Percentiles rank a stretch among this genome's conserved stretches.
phyloP scores from a whole-genome alignment of 2,113 vertebrate genomes.

The Hiodon alosoides region DNA sequence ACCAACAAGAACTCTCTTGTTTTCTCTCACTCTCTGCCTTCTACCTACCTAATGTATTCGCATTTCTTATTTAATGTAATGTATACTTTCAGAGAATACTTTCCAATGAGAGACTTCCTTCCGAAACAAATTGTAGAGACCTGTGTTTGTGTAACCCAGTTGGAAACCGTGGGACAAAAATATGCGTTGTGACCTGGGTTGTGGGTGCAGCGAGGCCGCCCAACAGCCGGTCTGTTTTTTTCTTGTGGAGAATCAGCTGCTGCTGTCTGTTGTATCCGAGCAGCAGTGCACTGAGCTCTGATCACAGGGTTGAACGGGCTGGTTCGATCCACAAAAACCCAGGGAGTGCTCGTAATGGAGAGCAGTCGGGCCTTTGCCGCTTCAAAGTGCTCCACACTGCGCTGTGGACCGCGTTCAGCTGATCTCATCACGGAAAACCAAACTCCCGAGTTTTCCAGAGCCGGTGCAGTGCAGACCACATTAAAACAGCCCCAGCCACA shows the following conservation, averaged over 20 bases:
- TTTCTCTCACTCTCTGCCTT: slow-evolving; percentile 2
- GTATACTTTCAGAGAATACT: slow-evolving; percentile 25
- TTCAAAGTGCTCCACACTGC: slow-evolving; percentile 7
- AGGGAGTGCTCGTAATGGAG: background rate
- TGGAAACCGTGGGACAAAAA: slow-evolving; percentile 36
- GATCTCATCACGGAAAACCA: background rate
- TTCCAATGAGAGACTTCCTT: slow-evolving; percentile 29
- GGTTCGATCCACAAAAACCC: background rate
- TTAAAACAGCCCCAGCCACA: slow-evolving; percentile 41
- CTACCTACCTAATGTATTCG: background rate
- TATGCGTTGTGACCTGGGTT: background rate
- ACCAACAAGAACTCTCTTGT: slow-evolving; percentile 56
- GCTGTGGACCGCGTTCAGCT: background rate
- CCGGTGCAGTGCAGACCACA: slow-evolving; percentile 35
- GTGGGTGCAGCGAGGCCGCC: background rate
- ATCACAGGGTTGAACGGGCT: background rate
- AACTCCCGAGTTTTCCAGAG: slow-evolving; percentile 32
- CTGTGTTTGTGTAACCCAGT: slow-evolving; percentile 45
- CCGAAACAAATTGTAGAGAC: slow-evolving; percentile 22
- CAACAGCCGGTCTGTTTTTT: no score
- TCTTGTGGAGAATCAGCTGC: background rate
- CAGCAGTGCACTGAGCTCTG: background rate
- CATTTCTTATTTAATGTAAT: background rate
- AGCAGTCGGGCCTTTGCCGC: background rate
- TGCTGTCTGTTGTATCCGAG: background rate